A percentile compares a stretch with the other conserved stretches of the same genome.
Evolutionary conservation across 2,113 vertebrate species (phyloP).

Genomic region (Microtus pennsylvanicus): DNA sequence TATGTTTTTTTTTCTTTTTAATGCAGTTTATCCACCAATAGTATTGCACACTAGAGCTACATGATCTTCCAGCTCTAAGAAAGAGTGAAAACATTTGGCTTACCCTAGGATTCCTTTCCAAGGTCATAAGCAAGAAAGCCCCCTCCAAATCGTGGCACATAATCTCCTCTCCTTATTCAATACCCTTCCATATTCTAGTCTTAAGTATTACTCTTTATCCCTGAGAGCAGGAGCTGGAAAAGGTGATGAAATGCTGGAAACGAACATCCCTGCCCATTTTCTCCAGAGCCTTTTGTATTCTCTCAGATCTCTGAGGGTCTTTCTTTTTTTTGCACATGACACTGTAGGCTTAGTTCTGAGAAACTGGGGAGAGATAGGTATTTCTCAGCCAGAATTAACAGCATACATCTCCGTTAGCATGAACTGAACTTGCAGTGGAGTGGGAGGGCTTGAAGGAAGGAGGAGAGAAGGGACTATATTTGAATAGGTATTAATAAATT

Average conservation of each 20-base stretch:
- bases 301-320: conserved; percentile 51
- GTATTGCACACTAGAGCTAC: conserved; percentile 49
- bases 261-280: conserved; percentile 52
- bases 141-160: conserved; percentile 58
- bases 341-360: conserved; percentile 59
- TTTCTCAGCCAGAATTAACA: conserved; percentile 67
- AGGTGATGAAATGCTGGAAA: conserved; percentile 44
- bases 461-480: conserved; percentile 54
- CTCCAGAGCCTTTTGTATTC: conserved; percentile 67
- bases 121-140: conserved; percentile 65
- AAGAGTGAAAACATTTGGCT: conserved; percentile 64
- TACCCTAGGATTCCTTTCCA: conserved; percentile 62
- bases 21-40: conserved; percentile 59
- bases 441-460: conserved; percentile 49
- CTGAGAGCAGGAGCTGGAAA: conserved; percentile 7
- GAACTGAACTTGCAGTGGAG: conserved; percentile 50
- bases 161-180: conserved; percentile 60
- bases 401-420: conserved; percentile 41
- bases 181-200: conserved; percentile 50
- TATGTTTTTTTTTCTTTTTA: neutral
- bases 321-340: conserved; percentile 23
- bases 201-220: conserved; percentile 3
- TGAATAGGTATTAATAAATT: conserved; percentile 60
- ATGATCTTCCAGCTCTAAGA: conserved; percentile 54
- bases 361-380: conserved; percentile 55